phyloP scores from a whole-genome alignment of 2,888 invertebrate species.

The Parthenolecanium corni region DNA sequence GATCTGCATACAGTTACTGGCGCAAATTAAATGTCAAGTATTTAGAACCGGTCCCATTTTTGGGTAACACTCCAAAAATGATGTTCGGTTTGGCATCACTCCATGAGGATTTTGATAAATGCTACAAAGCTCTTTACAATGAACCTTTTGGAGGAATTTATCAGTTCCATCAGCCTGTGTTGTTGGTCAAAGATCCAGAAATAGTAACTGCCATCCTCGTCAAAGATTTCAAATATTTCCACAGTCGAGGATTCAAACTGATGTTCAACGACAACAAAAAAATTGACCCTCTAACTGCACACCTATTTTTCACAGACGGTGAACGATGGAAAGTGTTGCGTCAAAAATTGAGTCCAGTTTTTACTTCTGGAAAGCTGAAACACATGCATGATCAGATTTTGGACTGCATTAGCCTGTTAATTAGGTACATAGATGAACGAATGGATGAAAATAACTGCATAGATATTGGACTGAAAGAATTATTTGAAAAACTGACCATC shows the following conservation, averaged over 20 bases:
- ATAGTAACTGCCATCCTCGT: conserved; percentile 30
- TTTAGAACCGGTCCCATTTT: conserved; percentile 38
- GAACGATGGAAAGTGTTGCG: conserved; percentile 38
- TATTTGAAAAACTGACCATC: conserved; percentile 4
- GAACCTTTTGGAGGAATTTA: conserved; percentile 33
- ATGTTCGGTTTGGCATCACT: neutral
- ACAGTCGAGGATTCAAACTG: conserved; percentile 28
- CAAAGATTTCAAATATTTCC: conserved; percentile 32
- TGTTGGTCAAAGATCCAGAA: conserved; percentile 29
- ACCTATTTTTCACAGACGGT: conserved; percentile 34
- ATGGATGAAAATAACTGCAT: neutral
- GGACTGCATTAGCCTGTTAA: conserved; percentile 21
- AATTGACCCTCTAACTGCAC: conserved; percentile 30
- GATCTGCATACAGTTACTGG: conserved; percentile 40
- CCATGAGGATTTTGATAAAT: conserved; percentile 1
- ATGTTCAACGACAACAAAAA: conserved; percentile 22
- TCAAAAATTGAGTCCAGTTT: conserved; percentile 39
- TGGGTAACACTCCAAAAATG: conserved; percentile 37
- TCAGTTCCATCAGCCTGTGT: conserved; percentile 20
- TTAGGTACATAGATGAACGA: conserved; percentile 1
- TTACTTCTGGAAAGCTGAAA: conserved; percentile 40
- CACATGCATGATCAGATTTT: conserved; percentile 29
- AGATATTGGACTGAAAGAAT: too few species aligned
- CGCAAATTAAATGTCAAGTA: conserved; percentile 38
- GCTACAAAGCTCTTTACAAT: conserved; percentile 27